These are phyloP conservation scores for Drosophila jambulina DNA, from an alignment of 1,140 invertebrate genomes.

Conservation along the genomic window DNA sequence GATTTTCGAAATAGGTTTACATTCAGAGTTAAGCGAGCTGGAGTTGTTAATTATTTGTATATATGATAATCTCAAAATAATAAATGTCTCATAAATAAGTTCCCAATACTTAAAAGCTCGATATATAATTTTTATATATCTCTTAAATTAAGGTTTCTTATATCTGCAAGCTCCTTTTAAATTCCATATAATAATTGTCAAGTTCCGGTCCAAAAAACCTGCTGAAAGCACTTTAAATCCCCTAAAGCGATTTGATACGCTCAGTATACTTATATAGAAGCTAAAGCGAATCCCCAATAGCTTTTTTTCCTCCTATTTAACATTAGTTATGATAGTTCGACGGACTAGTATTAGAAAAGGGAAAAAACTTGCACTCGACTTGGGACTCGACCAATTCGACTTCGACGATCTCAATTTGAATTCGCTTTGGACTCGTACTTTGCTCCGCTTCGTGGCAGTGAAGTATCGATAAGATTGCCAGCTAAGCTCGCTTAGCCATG, in stretches of 20 bases:
- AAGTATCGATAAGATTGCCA: slow-evolving; percentile 66
- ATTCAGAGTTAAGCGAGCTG: neutral
- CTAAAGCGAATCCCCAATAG: slow-evolving; percentile 12
- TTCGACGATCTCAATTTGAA: slow-evolving; percentile 41
- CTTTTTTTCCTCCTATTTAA: neutral
- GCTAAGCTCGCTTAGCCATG: slow-evolving; percentile 40
- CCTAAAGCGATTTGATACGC: slow-evolving; percentile 23
- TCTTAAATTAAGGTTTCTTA: neutral
- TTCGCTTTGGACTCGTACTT: slow-evolving; percentile 62
- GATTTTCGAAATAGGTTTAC: neutral
- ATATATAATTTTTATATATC: neutral
- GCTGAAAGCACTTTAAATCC: neutral
- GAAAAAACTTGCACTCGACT: slow-evolving; percentile 51
- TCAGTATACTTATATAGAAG: neutral
- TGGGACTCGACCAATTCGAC: slow-evolving; percentile 32
- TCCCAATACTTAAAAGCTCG: rapidly evolving
- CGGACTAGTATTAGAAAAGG: slow-evolving; percentile 11
- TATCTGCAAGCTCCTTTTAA: neutral
- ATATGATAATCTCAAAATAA: neutral
- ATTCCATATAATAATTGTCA: neutral
- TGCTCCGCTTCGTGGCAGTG: slow-evolving; percentile 47
- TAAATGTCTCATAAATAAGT: neutral
- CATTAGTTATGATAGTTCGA: slow-evolving; percentile 10
- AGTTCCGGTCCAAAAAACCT: slow-evolving; percentile 15
- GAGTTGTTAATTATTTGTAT: neutral